Evolutionary conservation across 2,113 vertebrate species (phyloP).

Genomic region (Nothoprocta pentlandii): DNA sequence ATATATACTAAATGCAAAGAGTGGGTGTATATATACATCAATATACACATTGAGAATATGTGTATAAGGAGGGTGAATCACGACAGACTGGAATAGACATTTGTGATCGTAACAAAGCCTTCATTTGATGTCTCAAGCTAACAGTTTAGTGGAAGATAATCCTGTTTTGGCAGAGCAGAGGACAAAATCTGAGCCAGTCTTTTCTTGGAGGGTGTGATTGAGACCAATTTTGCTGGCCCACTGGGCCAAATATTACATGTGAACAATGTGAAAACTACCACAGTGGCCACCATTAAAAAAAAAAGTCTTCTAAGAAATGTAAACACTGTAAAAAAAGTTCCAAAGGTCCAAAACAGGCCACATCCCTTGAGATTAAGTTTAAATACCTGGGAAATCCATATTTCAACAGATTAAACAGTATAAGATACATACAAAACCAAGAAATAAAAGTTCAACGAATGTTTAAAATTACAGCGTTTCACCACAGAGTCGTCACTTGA

Average conservation of each 20-base stretch:
- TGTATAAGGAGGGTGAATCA: neutral
- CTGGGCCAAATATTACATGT: constrained; percentile 22
- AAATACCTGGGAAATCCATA: neutral
- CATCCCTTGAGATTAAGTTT: neutral
- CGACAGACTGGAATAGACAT: neutral
- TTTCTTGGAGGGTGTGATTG: neutral
- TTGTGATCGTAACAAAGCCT: neutral
- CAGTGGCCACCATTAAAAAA: neutral
- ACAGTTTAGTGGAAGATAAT: neutral
- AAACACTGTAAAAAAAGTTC: constrained; percentile 34
- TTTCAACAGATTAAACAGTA: neutral
- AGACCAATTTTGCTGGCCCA: neutral
- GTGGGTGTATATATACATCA: neutral
- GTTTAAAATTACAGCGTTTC: neutral
- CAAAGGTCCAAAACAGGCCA: neutral
- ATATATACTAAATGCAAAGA: too few species aligned
- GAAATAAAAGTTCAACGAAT: neutral
- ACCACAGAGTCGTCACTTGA: neutral
- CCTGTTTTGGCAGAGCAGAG: neutral
- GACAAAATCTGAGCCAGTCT: neutral
- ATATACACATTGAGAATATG: neutral
- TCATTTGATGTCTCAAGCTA: neutral
- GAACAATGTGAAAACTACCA: neutral
- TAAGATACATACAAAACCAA: neutral
- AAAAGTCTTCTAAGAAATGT: neutral